Evolutionary conservation across 2,888 invertebrate species (phyloP).

Genomic region (Drosophila meridiana): DNA sequence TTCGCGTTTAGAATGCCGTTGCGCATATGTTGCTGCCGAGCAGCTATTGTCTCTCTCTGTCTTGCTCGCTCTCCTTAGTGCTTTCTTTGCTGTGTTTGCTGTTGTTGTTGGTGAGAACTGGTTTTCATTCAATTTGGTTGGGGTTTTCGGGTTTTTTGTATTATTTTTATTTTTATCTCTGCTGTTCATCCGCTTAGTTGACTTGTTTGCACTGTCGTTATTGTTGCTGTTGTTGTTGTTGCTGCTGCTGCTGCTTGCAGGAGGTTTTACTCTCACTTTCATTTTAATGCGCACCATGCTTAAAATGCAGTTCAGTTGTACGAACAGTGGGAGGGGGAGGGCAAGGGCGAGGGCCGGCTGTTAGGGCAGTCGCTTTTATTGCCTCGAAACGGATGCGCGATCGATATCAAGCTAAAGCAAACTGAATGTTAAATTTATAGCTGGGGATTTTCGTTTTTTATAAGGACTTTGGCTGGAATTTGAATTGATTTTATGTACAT

Average conservation of each 20-base stretch:
- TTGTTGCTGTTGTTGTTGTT: slow-evolving; percentile 22
- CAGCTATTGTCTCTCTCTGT: neutral
- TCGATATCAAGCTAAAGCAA: slow-evolving; percentile 4
- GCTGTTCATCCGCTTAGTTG: slow-evolving; percentile 11
- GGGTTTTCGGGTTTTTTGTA: slow-evolving; percentile 22
- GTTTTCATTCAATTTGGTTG: slow-evolving; percentile 44
- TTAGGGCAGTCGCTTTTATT: slow-evolving; percentile 23
- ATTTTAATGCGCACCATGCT: slow-evolving; percentile 41
- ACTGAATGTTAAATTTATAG: neutral
- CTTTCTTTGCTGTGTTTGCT: neutral
- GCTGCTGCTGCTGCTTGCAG: slow-evolving; percentile 32
- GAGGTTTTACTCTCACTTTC: slow-evolving; percentile 63
- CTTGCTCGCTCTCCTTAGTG: neutral
- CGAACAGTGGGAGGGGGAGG: neutral
- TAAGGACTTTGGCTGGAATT: neutral
- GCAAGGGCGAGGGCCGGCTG: neutral
- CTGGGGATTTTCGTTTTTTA: neutral
- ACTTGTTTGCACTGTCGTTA: slow-evolving; percentile 40
- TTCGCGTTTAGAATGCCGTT: slow-evolving; percentile 43
- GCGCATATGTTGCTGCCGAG: neutral
- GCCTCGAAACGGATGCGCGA: slow-evolving; percentile 49
- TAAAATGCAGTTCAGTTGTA: slow-evolving; percentile 5
- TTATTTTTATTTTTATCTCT: slow-evolving; percentile 17
- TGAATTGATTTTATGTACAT: neutral
- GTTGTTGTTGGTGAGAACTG: slow-evolving; percentile 22